phyloP scores from a whole-genome alignment of 2,113 vertebrate genomes.

The Crotalus helleri region DNA sequence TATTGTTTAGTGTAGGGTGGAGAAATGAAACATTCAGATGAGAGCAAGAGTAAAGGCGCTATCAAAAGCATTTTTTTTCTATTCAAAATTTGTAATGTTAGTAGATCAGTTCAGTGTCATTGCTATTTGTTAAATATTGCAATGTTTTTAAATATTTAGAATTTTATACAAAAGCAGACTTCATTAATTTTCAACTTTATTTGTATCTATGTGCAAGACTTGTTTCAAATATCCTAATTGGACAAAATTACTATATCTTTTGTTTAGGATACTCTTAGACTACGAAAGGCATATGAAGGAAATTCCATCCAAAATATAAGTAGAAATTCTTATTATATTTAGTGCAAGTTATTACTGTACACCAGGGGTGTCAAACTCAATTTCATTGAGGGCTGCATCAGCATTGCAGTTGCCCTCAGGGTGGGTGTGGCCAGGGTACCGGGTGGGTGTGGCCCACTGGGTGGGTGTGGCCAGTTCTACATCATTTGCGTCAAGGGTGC shows the following conservation, averaged over 20 bases:
- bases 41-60: constrained; percentile 15
- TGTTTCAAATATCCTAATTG: neutral
- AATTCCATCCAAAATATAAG: neutral
- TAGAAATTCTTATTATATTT: neutral
- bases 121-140: neutral
- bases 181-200: neutral
- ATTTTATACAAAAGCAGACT: neutral
- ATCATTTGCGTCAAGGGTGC: too few species aligned
- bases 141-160: neutral
- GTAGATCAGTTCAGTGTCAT: neutral
- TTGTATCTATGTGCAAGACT: neutral
- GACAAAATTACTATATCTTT: neutral
- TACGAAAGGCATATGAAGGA: neutral
- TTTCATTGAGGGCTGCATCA: too few species aligned
- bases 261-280: neutral
- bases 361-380: neutral
- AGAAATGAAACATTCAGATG: constrained; percentile 39
- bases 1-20: constrained; percentile 49
- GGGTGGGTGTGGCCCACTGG: too few species aligned
- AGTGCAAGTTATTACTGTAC: neutral
- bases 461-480: too few species aligned
- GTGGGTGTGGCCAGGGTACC: too few species aligned
- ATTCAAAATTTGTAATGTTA: neutral
- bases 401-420: too few species aligned
- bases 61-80: constrained; percentile 3